Evolutionary conservation across 2,113 vertebrate species (phyloP), one percentile per base, ranked within the genome.

Genomic region (Excalfactoria chinensis): DNA sequence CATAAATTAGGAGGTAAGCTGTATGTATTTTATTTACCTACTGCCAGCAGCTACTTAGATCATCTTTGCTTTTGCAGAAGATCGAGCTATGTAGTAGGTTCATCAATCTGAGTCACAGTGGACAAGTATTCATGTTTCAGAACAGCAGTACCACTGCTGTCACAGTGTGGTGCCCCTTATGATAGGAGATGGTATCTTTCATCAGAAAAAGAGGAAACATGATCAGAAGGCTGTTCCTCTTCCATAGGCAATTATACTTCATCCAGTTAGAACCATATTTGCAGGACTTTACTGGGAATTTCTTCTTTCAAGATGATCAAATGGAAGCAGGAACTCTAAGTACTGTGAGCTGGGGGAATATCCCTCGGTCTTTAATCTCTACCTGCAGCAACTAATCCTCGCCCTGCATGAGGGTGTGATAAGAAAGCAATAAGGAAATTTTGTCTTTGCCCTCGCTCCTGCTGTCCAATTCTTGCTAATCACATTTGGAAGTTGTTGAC

Each of bases 101-200:
- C 30, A 34, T 58, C 4, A 2, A 11, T 20, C 6, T 49, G 75
- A 55, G 20, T 70, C 19, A 28, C 22, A 46, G 2, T 28, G 63
- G n/a, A 41, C 10, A 85, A 77, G 6, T 44, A 17, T 48, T 82
- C 0, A 0, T 56, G 18, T 63, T 91, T 82, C 34, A 76, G 37
- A 91, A 79, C 3, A 23, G 3, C 23, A 10, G 9, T 20, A 55
- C 28, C 18, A 26, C 5, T 26, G 37, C 1, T 85, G 37, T 59
- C 5, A 32, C 1, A 0, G 5, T 44, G 2, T 59, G 9, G 5
- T n/a, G 9, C 8, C 66, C 4, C 70, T 21, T 67, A 21, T 46
- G 46, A 41, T 21, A 41, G 8, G 2, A 3, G 2, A 22, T 17
- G 1, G 4, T 32, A 16, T 70, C 28, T 41, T 64, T 23, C 37